These are phyloP conservation scores for Pogoniulus pusillus DNA, from an alignment of 2,797 vertebrate genomes.

Conservation along the genomic window DNA sequence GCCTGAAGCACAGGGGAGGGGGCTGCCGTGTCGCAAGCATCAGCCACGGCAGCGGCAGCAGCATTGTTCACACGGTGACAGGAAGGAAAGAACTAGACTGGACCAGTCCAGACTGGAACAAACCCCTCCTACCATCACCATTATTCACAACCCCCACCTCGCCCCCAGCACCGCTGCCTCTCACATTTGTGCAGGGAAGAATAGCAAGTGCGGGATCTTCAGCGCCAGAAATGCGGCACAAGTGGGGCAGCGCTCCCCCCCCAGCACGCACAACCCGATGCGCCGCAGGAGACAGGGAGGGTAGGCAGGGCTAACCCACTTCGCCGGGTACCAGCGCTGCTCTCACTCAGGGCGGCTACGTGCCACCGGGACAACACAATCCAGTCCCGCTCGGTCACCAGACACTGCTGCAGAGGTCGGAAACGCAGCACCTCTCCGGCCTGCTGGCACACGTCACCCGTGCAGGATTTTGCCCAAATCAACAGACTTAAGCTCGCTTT, in stretches of 20 bases:
- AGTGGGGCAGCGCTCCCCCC: background rate
- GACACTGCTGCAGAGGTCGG: conserved; percentile 2
- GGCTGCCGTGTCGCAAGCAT: conserved; percentile 33
- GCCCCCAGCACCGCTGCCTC: conserved; percentile 19
- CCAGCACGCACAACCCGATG: background rate
- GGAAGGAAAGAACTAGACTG: conserved; percentile 77
- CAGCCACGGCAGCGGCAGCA: conserved; percentile 41
- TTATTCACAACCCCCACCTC: conserved; percentile 50
- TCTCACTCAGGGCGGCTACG: background rate
- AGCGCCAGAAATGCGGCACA: background rate
- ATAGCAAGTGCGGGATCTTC: background rate
- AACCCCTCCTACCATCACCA: conserved; percentile 71
- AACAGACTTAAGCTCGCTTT: background rate
- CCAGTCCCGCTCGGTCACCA: background rate
- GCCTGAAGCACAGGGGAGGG: conserved; percentile 9
- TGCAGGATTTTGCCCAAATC: background rate
- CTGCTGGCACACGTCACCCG: background rate
- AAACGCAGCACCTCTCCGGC: background rate
- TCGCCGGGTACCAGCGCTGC: background rate
- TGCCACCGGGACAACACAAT: background rate
- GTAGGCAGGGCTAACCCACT: rapidly evolving
- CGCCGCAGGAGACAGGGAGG: background rate
- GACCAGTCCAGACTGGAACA: conserved; percentile 78
- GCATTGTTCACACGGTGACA: conserved; percentile 74
- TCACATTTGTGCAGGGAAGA: conserved; percentile 32